These are phyloP conservation scores for Endomychus coccineus DNA, from an alignment of 2,888 invertebrate species.

Conservation along the genomic window DNA sequence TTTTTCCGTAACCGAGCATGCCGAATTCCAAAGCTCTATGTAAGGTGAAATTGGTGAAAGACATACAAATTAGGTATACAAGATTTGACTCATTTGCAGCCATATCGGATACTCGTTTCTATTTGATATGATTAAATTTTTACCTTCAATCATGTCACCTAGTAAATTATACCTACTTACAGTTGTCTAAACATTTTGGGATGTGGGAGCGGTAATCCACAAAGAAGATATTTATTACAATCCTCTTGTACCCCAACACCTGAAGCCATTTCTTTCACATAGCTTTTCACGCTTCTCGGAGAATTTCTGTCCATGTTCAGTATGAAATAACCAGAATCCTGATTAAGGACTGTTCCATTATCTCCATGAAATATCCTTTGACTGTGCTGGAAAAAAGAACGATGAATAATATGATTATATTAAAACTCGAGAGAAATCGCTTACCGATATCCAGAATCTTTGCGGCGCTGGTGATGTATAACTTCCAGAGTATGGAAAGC, in stretches of 20 bases:
- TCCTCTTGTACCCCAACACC: conserved; percentile 19
- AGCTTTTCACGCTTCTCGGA: conserved; percentile 23
- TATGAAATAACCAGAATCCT: conserved; percentile 27
- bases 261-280: conserved; percentile 20
- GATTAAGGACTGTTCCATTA: conserved; percentile 19
- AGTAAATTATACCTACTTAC: conserved; percentile 18
- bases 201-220: conserved; percentile 26
- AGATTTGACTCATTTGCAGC: too few species aligned
- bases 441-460: conserved; percentile 45
- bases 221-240: conserved; percentile 25
- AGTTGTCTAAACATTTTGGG: conserved; percentile 21
- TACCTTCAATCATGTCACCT: conserved; percentile 3
- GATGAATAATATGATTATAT: too few species aligned
- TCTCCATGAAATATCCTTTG: conserved; percentile 24
- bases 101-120: too few species aligned
- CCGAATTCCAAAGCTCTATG: too few species aligned
- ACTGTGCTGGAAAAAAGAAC: conserved; percentile 21
- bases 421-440: too few species aligned
- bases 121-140: conserved; percentile 18
- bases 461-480: conserved; percentile 54
- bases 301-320: conserved; percentile 30
- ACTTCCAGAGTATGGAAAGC: conserved; percentile 60
- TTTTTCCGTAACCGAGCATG: too few species aligned
- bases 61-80: too few species aligned
- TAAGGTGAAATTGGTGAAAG: too few species aligned